Conservation (phyloP, 2,888 invertebrate species). For the Tachina fera region DNA sequence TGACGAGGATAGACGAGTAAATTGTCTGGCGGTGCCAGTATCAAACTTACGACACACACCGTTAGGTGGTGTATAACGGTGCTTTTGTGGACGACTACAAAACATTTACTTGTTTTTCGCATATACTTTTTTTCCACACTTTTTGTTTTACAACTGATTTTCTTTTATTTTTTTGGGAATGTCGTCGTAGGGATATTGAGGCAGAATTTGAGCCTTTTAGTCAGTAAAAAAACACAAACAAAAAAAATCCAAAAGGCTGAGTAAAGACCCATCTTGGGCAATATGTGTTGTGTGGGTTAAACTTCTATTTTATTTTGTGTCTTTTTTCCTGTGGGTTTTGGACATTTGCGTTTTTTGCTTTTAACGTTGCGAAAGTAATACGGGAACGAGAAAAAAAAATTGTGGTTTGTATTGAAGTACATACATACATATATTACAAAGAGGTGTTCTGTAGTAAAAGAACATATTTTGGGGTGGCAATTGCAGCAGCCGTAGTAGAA, state of each 20-base stretch:
- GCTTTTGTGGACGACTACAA: constrained; percentile 75
- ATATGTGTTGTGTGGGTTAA: constrained; percentile 57
- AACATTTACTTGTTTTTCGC: constrained; percentile 68
- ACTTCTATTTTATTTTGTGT: constrained; percentile 34
- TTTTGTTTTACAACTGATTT: constrained; percentile 49
- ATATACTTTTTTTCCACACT: constrained; percentile 53
- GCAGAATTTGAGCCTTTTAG: constrained; percentile 68
- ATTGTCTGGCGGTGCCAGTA: constrained; percentile 75
- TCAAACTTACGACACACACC: constrained; percentile 80
- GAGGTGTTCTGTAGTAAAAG: constrained; percentile 55
- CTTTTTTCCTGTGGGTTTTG: constrained; percentile 50
- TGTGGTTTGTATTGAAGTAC: constrained; percentile 48
- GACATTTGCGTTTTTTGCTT: constrained; percentile 47
- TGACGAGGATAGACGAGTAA: constrained; percentile 65
- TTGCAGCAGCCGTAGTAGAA: constrained; percentile 31
- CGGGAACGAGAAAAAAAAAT: constrained; percentile 35
- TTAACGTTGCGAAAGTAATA: constrained; percentile 29
- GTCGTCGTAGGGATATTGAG: constrained; percentile 68
- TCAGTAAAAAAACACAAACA: too few species aligned
- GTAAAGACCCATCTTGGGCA: constrained; percentile 57
- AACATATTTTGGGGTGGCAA: constrained; percentile 46
- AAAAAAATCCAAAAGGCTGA: constrained; percentile 52
- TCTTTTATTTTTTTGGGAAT: constrained; percentile 48
- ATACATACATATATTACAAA: constrained; percentile 1
- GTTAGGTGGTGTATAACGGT: constrained; percentile 78